Conservation (phyloP, 2,888 invertebrate genomes). For the Baronia brevicornis region DNA sequence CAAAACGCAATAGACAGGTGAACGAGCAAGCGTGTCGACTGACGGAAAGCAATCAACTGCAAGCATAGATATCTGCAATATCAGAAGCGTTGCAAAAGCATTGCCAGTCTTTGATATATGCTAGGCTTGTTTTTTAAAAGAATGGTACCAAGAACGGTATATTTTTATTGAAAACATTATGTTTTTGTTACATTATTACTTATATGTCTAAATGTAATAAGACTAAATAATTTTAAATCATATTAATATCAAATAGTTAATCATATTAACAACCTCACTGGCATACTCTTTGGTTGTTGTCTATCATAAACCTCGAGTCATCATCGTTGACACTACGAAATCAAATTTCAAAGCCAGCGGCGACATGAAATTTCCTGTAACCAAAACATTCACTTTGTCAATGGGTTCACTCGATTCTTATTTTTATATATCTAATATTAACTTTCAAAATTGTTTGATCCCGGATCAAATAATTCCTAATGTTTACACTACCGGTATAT, state of each 20-base stretch:
- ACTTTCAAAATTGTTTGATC: constrained; percentile 7
- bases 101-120: too few species aligned
- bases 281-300: not conserved
- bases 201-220: not conserved
- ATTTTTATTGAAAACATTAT: too few species aligned
- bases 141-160: too few species aligned
- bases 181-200: too few species aligned
- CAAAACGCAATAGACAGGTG: too few species aligned
- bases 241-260: constrained; percentile 8
- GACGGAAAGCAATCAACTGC: too few species aligned
- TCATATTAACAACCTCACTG: constrained; percentile 1
- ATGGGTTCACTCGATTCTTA: constrained; percentile 9
- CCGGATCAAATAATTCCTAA: constrained; percentile 4
- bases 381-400: constrained; percentile 4
- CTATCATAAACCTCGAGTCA: not conserved
- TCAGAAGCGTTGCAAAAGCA: too few species aligned
- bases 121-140: too few species aligned
- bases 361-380: constrained; percentile 13
- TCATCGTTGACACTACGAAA: not conserved
- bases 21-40: too few species aligned
- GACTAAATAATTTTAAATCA: not conserved
- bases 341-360: constrained; percentile 11
- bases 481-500: too few species aligned
- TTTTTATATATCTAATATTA: constrained; percentile 11
- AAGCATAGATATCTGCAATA: too few species aligned